Conservation (phyloP, 2,113 vertebrate species). For the Thalassoma bifasciatum region DNA sequence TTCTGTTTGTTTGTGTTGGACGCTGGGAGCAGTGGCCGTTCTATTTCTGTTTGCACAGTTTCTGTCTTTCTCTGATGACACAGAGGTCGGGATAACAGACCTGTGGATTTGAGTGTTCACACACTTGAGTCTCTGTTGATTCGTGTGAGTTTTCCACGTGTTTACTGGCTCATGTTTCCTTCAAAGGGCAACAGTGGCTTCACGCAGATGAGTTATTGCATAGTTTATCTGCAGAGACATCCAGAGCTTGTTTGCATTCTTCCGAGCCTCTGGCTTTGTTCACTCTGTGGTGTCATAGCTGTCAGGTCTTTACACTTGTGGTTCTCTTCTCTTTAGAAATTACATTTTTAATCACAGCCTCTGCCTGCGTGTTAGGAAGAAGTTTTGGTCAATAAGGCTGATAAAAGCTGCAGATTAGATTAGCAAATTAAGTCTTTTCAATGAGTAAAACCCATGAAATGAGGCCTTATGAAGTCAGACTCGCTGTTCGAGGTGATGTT, state of each 20-base stretch:
- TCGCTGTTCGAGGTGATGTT: constrained; percentile 32
- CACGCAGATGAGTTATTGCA: constrained; percentile 51
- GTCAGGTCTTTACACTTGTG: constrained; percentile 34
- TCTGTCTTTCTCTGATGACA: too few species aligned
- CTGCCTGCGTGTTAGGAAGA: constrained; percentile 13
- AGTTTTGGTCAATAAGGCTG: constrained; percentile 34
- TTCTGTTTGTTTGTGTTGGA: too few species aligned
- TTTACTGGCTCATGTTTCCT: constrained; percentile 38
- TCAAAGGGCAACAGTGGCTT: constrained; percentile 25
- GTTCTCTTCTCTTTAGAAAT: constrained; percentile 34
- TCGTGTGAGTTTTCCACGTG: constrained; percentile 9
- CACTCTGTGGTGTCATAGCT: constrained; percentile 28
- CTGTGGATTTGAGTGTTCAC: neutral
- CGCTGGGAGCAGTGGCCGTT: too few species aligned
- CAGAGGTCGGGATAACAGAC: too few species aligned
- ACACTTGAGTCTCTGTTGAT: constrained; percentile 28
- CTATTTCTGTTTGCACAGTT: too few species aligned
- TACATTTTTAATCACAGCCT: constrained; percentile 37
- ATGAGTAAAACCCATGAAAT: constrained; percentile 35
- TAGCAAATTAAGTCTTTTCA: constrained; percentile 39
- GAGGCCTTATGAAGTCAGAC: constrained; percentile 18
- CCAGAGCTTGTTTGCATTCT: constrained; percentile 50
- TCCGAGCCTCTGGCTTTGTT: constrained; percentile 41
- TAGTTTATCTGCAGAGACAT: constrained; percentile 51
- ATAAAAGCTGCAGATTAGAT: constrained; percentile 39